Conservation (phyloP, 2,888 invertebrate species). For the Thera obeliscata region DNA sequence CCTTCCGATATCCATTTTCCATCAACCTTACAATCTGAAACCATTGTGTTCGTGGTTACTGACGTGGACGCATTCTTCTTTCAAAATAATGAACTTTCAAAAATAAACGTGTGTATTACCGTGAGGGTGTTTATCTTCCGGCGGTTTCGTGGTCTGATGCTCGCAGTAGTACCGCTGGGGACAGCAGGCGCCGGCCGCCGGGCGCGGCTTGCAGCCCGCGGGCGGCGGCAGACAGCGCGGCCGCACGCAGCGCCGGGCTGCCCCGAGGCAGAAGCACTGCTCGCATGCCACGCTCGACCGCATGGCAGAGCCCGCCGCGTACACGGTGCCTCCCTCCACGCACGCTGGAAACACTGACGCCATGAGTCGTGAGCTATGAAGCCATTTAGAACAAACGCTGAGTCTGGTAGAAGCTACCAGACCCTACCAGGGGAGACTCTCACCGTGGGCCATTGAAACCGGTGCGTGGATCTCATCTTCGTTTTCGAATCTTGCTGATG, state of each 20-base stretch:
- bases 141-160: constrained; percentile 48
- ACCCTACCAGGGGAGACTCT: constrained; percentile 20
- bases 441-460: constrained; percentile 58
- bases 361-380: constrained; percentile 44
- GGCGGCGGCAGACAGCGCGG: constrained; percentile 92
- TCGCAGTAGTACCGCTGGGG: constrained; percentile 91
- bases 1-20: constrained; percentile 88
- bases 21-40: constrained; percentile 87
- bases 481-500: constrained; percentile 54
- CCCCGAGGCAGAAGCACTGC: constrained; percentile 93
- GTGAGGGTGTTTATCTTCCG: constrained; percentile 50
- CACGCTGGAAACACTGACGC: constrained; percentile 85
- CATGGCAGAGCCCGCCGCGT: constrained; percentile 93
- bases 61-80: not conserved
- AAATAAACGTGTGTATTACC: constrained; percentile 41
- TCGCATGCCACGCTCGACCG: constrained; percentile 91
- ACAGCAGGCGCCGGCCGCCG: constrained; percentile 89
- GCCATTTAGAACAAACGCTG: not conserved
- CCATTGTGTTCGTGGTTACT: constrained; percentile 1
- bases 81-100: not conserved
- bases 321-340: constrained; percentile 88
- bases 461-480: constrained; percentile 49
- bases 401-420: not conserved
- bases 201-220: constrained; percentile 87
- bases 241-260: constrained; percentile 89